Evolutionary conservation across 2,888 invertebrate genomes (phyloP), one percentile per base, ranked within the genome.

Genomic region (Orthosia cruda): DNA sequence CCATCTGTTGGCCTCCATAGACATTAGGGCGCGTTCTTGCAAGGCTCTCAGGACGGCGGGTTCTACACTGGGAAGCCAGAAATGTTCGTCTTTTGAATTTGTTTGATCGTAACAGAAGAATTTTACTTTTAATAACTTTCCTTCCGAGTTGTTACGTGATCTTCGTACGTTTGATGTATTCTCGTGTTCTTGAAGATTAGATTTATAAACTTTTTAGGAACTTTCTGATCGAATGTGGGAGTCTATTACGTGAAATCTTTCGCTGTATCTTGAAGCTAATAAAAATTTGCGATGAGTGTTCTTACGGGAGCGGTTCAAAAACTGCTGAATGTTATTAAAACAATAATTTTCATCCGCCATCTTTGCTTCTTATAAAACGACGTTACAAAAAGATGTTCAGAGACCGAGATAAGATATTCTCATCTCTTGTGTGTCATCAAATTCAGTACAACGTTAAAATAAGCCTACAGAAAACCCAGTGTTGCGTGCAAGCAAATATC

Each of bases 1-100:
- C 92, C 95, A 95, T 95, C 95, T 95, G 95, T 91, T 93, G 93
- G 93, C 93, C 91, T 92, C 93, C 89, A 89, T 90, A 93, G 93
- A 94, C 94, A 94, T 95, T 94, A 95, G 89, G 91, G 90, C 88
- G 91, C 90, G 91, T 91, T 92, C 93, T 93, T 91, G 92, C 88
- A 88, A 89, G 84, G 64, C 78, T 87, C 88, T 84, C 86, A 82
- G 88, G 85, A 91, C 76, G 85, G 90, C 91, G 77, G 91, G 40
- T 40, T 40, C 82, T 88, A 91, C 91, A 90, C 91, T 89, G 89
- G 87, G 88, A 88, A 88, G 82, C 61, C 80, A 80, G 77, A 86
- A 84, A 84, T 85, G 81, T 62, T 79, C 80, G 80, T 85, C 86
- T 85, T 84, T 84, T 86, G 81, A 88, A 87, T 86, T 80, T 76